Conservation (phyloP, 2,113 vertebrate genomes). For the Silurus meridionalis region DNA sequence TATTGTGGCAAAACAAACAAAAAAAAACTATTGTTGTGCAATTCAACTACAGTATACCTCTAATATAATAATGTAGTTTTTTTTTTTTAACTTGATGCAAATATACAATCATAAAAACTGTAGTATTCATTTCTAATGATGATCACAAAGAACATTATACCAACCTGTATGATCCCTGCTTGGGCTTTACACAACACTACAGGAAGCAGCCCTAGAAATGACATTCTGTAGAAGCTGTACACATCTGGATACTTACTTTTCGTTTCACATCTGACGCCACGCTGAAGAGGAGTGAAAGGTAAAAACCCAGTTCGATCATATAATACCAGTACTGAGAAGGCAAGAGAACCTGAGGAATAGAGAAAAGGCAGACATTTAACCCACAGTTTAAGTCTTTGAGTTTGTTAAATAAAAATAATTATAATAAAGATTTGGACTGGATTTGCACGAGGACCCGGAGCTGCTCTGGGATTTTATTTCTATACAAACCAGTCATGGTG, state of each 20-base stretch:
- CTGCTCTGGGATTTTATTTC: background rate
- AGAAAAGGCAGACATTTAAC: conserved; percentile 11
- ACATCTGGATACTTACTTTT: conserved; percentile 75
- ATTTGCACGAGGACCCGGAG: background rate
- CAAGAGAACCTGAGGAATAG: conserved; percentile 74
- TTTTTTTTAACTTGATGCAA: background rate
- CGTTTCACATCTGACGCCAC: conserved; percentile 87
- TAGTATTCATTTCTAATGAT: background rate
- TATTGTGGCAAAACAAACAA: no score
- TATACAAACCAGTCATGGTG: background rate
- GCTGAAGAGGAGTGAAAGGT: conserved; percentile 82
- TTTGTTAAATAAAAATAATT: no score
- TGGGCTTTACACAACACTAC: no score
- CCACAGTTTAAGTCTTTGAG: background rate
- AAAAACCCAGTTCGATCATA: conserved; percentile 88
- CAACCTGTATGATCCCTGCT: background rate
- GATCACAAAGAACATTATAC: background rate
- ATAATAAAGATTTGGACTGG: background rate
- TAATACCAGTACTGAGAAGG: conserved; percentile 87
- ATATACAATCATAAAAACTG: background rate
- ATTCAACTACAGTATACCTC: no score
- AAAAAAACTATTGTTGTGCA: no score
- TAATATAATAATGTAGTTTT: no score
- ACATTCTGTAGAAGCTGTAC: background rate
- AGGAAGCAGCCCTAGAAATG: background rate